These are phyloP conservation scores for Drosophila kikkawai DNA, from an alignment of 1,140 invertebrate genomes.

Conservation along the genomic window DNA sequence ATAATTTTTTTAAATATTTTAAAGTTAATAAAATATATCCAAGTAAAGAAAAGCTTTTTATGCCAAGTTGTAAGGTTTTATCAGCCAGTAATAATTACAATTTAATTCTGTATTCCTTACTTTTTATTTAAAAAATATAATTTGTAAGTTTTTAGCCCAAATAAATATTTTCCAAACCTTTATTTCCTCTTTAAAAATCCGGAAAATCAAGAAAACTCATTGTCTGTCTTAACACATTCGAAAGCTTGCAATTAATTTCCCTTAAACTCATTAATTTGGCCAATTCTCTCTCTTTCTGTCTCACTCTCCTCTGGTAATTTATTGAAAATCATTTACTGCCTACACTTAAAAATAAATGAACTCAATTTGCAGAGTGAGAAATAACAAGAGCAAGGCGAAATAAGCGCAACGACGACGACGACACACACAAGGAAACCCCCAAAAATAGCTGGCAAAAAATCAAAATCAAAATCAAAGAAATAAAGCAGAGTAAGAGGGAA, in stretches of 20 bases:
- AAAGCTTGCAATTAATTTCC: constrained; percentile 13
- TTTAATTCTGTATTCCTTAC: no score
- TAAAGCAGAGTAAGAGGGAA: constrained; percentile 30
- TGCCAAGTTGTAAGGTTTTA: no score
- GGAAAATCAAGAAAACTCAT: constrained; percentile 5
- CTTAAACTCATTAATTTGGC: constrained; percentile 14
- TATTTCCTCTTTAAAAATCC: background rate
- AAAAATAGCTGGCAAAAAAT: constrained; percentile 32
- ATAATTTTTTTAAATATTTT: background rate
- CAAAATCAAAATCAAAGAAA: constrained; percentile 19
- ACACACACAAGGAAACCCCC: constrained; percentile 16
- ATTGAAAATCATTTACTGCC: constrained; percentile 64
- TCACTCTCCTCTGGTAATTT: constrained; percentile 28
- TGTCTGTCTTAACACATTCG: background rate
- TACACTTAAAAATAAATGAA: constrained; percentile 68
- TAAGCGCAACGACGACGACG: constrained; percentile 8
- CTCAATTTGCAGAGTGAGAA: constrained; percentile 58
- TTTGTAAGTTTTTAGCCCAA: no score
- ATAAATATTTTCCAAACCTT: no score
- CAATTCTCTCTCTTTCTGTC: constrained; percentile 1
- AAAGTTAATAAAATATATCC: no score
- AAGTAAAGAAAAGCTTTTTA: no score
- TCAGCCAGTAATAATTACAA: no score
- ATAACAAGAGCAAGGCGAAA: constrained; percentile 58
- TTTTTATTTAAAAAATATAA: no score